Evolutionary conservation across 2,797 vertebrate genomes (phyloP).

Genomic region (Gobionotothen gibberifrons): DNA sequence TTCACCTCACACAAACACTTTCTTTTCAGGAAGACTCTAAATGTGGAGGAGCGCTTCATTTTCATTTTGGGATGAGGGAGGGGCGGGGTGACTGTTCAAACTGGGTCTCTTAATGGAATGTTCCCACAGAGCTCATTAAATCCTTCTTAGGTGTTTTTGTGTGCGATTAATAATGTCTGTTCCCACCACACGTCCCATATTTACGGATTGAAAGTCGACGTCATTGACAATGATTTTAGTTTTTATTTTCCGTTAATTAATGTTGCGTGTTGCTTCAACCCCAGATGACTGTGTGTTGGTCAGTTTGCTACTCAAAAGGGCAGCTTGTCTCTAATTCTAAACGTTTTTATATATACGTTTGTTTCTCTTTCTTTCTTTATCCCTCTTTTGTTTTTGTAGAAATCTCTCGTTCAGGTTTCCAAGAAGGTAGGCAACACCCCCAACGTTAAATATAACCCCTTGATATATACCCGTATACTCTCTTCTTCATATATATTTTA

Average conservation of each 20-base stretch:
- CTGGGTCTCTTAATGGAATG: slow-evolving; percentile 28
- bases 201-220: not conserved
- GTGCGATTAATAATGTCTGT: slow-evolving; percentile 31
- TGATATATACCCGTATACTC: slow-evolving; percentile 72
- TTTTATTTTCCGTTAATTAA: slow-evolving; percentile 16
- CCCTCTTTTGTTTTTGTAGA: slow-evolving; percentile 92
- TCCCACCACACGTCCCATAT: slow-evolving; percentile 17
- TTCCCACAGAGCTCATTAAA: slow-evolving; percentile 40
- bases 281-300: slow-evolving; percentile 42
- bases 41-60: slow-evolving; percentile 32
- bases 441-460: slow-evolving; percentile 81
- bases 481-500: slow-evolving; percentile 77
- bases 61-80: slow-evolving; percentile 1
- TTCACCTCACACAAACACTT: slow-evolving; percentile 40
- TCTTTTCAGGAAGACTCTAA: slow-evolving; percentile 62
- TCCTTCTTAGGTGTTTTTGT: slow-evolving; percentile 20
- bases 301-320: slow-evolving; percentile 39
- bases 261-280: slow-evolving; percentile 52
- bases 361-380: slow-evolving; percentile 83
- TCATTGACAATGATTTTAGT: slow-evolving; percentile 11
- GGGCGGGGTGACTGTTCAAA: slow-evolving; percentile 10
- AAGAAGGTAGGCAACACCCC: slow-evolving; percentile 94
- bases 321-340: slow-evolving; percentile 63
- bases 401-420: slow-evolving; percentile 99
- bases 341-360: slow-evolving; percentile 81